phyloP scores from a whole-genome alignment of 2,888 invertebrate genomes.

The Leptopilina syphax region DNA sequence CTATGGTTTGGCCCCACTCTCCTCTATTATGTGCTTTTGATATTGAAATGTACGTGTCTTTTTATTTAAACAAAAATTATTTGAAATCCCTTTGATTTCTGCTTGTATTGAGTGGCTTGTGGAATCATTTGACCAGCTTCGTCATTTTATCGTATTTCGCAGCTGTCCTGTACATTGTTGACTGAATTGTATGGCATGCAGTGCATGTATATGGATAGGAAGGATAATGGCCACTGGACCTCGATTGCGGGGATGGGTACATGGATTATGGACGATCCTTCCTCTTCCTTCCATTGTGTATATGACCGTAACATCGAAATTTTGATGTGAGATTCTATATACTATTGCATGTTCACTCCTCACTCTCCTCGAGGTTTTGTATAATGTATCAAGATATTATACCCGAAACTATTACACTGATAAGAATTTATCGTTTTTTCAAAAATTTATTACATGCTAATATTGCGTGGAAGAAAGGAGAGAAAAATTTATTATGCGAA shows the following conservation, averaged over 20 bases:
- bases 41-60: too few relatives aligned
- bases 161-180: constrained; percentile 30
- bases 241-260: constrained; percentile 17
- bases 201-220: constrained; percentile 30
- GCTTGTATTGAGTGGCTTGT: constrained; percentile 18
- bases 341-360: too few relatives aligned
- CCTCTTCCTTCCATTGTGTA: constrained; percentile 34
- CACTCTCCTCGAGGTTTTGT: not conserved
- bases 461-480: not conserved
- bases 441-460: not conserved
- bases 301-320: constrained; percentile 21
- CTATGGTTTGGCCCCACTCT: too few relatives aligned
- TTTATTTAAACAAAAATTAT: not conserved
- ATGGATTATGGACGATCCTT: constrained; percentile 31
- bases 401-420: not conserved
- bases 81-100: constrained; percentile 15
- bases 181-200: constrained; percentile 32
- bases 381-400: constrained; percentile 16
- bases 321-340: constrained; percentile 7
- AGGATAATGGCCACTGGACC: constrained; percentile 40
- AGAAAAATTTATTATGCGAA: not conserved
- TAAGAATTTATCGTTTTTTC: not conserved
- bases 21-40: too few relatives aligned
- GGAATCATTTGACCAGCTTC: constrained; percentile 36
- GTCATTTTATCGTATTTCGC: constrained; percentile 39